Conservation (phyloP, 2,113 vertebrate genomes). For the Podarcis raffonei region DNA sequence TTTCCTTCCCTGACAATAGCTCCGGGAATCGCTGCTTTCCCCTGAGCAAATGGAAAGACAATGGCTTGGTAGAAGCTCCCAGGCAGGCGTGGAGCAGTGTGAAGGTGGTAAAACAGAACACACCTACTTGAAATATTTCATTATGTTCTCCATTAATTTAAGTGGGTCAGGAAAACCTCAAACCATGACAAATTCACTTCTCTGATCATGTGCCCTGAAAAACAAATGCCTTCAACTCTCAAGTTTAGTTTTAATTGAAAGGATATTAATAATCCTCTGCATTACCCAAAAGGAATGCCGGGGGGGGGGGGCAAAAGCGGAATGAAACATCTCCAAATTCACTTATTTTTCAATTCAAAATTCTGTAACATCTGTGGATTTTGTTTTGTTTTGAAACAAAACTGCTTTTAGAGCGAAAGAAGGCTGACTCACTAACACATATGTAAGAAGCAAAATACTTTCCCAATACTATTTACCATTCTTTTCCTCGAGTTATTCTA, state of each 20-base stretch:
- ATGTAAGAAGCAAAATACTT: neutral
- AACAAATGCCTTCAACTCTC: neutral
- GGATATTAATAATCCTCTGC: neutral
- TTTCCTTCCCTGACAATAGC: neutral
- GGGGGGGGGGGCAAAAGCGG: neutral
- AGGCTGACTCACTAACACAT: neutral
- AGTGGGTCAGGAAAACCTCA: slow-evolving; percentile 9
- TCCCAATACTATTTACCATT: neutral
- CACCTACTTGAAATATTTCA: neutral
- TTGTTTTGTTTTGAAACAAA: neutral
- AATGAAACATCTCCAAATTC: neutral
- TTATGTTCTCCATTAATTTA: neutral
- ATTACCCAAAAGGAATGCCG: neutral
- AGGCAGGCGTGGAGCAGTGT: neutral
- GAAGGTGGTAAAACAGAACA: neutral
- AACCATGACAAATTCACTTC: neutral
- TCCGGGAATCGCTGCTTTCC: neutral
- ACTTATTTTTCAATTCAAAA: neutral
- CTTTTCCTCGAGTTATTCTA: neutral
- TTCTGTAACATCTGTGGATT: neutral
- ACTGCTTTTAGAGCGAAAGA: neutral
- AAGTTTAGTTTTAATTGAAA: too few species aligned
- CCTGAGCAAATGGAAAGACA: neutral
- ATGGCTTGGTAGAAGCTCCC: neutral
- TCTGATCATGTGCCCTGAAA: neutral